Evolutionary conservation across 2,113 vertebrate species (phyloP).

Genomic region (Gallinago jamesoni): DNA sequence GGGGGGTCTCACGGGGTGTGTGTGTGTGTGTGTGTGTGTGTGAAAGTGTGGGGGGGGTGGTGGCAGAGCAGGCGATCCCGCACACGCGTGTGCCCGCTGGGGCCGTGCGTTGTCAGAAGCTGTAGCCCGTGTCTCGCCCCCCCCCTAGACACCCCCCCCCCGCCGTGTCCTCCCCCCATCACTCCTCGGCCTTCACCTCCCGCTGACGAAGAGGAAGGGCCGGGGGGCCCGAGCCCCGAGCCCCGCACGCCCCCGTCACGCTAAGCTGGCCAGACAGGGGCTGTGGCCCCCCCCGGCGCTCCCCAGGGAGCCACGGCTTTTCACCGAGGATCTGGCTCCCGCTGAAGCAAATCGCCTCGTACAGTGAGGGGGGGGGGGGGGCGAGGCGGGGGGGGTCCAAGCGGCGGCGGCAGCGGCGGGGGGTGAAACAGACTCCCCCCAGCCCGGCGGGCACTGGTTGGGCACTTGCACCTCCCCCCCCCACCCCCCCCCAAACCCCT

Average conservation of each 20-base stretch:
- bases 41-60: too few relatives aligned
- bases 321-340: background rate
- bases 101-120: slow-evolving; percentile 10
- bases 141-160: background rate
- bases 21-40: too few relatives aligned
- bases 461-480: too few relatives aligned
- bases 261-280: slow-evolving; percentile 44
- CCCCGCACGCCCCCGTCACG: slow-evolving; percentile 21
- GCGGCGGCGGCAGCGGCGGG: background rate
- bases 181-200: slow-evolving; percentile 30
- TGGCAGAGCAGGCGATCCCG: background rate
- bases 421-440: background rate
- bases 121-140: slow-evolving; percentile 2
- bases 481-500: background rate
- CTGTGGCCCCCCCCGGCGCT: slow-evolving; percentile 14
- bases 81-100: background rate
- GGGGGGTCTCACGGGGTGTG: too few relatives aligned
- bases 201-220: slow-evolving; percentile 46
- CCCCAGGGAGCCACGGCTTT: slow-evolving; percentile 6
- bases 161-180: background rate
- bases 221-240: slow-evolving; percentile 12
- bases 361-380: background rate
- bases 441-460: background rate
- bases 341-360: slow-evolving; percentile 43
- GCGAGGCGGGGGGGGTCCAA: background rate